phyloP scores from a whole-genome alignment of 2,888 invertebrate genomes.

The Acanthosepion pharaonis region DNA sequence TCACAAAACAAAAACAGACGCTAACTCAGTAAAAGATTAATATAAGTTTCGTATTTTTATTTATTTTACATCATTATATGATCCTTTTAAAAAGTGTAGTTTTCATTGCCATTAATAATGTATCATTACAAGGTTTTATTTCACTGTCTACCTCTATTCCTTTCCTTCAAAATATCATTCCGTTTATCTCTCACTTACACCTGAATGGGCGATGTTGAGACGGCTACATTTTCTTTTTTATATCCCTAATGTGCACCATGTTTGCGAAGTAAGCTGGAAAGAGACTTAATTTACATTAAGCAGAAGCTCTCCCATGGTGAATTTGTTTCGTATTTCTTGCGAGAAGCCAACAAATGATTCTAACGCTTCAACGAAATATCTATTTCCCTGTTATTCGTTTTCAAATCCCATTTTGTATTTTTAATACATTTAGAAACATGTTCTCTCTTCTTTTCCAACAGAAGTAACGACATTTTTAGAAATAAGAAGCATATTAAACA shows the following conservation, averaged over 20 bases:
- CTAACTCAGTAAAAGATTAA: no score
- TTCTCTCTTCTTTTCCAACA: neutral
- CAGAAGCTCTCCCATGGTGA: neutral
- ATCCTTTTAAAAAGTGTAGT: no score
- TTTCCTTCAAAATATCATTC: no score
- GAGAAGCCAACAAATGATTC: neutral
- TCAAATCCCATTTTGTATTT: neutral
- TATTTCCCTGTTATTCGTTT: neutral
- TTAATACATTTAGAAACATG: neutral
- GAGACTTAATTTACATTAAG: neutral
- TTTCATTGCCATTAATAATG: no score
- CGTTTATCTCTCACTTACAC: neutral
- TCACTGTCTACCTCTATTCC: no score
- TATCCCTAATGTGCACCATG: neutral
- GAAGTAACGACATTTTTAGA: neutral
- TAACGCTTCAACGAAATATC: neutral
- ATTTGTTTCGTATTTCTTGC: neutral
- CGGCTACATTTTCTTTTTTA: neutral
- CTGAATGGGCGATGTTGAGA: neutral
- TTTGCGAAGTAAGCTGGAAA: neutral
- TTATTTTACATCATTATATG: no score
- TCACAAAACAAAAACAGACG: no score
- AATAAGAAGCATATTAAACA: slow-evolving; percentile 3
- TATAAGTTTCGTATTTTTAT: no score
- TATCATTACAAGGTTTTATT: no score